A percentile compares a stretch with the other conserved stretches of the same genome.
phyloP scores from a whole-genome alignment of 2,888 invertebrate species.

The Eristalinus aeneus region DNA sequence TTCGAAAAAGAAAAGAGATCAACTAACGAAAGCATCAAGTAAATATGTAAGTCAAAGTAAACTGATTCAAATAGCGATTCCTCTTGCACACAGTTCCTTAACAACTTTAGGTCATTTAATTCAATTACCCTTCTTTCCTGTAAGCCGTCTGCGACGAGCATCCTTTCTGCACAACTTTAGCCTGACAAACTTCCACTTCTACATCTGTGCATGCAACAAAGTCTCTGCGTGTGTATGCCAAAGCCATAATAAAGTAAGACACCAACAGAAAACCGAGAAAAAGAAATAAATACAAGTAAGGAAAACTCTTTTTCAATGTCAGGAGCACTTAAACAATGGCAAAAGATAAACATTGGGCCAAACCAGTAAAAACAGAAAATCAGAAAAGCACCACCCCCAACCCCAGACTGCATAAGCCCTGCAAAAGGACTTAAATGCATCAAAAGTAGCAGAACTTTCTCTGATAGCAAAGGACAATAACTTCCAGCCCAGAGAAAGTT shows the following conservation, averaged over 20 bases:
- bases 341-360: conserved; percentile 64
- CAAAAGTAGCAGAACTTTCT: conserved; percentile 57
- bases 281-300: conserved; percentile 19
- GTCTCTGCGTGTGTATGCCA: neutral
- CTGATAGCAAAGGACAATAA: conserved; percentile 64
- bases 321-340: conserved; percentile 61
- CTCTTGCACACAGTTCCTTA: neutral
- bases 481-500: conserved; percentile 67
- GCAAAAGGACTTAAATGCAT: conserved; percentile 59
- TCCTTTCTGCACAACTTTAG: neutral
- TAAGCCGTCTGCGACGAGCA: neutral
- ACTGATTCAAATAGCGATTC: neutral
- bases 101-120: conserved; percentile 47
- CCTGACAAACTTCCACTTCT: conserved; percentile 44
- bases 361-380: conserved; percentile 3
- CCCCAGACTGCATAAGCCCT: conserved; percentile 8
- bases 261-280: conserved; percentile 41
- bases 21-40: neutral
- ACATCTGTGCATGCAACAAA: conserved; percentile 10
- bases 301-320: conserved; percentile 64
- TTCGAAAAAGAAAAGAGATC: neutral
- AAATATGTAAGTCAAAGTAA: conserved; percentile 2
- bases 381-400: conserved; percentile 21
- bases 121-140: conserved; percentile 22
- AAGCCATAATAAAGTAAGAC: conserved; percentile 32